Evolutionary conservation across 2,797 vertebrate species (phyloP).

Genomic region (Sarcoramphus papa): DNA sequence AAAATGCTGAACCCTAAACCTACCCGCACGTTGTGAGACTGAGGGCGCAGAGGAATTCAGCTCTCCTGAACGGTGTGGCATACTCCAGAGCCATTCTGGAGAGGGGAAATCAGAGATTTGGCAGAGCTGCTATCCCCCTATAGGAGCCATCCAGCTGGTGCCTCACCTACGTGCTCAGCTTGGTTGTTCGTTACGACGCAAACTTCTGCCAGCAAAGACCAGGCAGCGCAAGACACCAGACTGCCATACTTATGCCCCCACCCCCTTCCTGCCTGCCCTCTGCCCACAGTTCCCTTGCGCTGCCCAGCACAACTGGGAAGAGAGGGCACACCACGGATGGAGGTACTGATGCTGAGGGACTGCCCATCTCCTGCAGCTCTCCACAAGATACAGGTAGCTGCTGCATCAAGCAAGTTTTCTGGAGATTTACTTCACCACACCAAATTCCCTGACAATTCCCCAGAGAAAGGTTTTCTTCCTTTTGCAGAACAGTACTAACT

Average conservation of each 20-base stretch:
- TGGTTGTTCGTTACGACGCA: neutral
- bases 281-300: neutral
- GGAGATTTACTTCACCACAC: neutral
- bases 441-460: neutral
- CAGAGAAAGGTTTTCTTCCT: neutral
- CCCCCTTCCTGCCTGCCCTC: neutral
- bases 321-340: neutral
- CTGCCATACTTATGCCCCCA: rapidly evolving
- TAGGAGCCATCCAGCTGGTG: rapidly evolving
- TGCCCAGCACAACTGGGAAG: neutral
- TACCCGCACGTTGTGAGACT: rapidly evolving
- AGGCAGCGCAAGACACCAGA: rapidly evolving
- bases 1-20: neutral
- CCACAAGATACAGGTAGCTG: neutral
- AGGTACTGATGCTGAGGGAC: neutral
- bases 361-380: neutral
- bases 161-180: neutral
- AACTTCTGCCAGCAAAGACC: neutral
- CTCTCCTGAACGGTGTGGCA: neutral
- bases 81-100: neutral
- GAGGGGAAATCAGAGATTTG: neutral
- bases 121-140: neutral
- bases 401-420: neutral
- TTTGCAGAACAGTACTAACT: neutral
- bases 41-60: neutral